phyloP scores from a whole-genome alignment of 2,888 invertebrate species.

The Noctua pronuba region DNA sequence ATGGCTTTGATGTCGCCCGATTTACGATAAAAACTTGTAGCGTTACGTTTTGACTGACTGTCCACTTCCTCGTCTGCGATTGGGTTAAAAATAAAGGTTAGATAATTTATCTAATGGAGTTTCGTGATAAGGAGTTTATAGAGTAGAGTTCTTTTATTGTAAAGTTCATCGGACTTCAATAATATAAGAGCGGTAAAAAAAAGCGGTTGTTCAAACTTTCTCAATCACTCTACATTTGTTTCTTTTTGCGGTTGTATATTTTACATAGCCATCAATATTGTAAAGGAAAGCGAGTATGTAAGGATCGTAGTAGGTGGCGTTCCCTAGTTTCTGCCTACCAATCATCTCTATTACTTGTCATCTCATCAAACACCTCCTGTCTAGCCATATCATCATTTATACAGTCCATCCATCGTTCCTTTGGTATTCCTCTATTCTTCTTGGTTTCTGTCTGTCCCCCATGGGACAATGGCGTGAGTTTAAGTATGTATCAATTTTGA shows the following conservation, averaged over 20 bases:
- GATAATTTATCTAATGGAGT: conserved; percentile 37
- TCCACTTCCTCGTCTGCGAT: conserved; percentile 59
- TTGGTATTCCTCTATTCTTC: too few species aligned
- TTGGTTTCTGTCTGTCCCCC: background rate
- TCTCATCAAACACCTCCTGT: too few species aligned
- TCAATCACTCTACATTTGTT: background rate
- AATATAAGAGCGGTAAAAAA: background rate
- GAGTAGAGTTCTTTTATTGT: background rate
- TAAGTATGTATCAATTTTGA: background rate
- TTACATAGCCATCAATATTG: background rate
- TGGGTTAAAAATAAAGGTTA: conserved; percentile 56
- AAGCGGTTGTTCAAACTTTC: background rate
- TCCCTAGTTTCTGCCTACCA: background rate
- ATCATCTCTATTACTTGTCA: too few species aligned
- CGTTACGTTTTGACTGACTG: conserved; percentile 69
- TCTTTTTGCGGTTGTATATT: background rate
- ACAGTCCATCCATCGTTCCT: too few species aligned
- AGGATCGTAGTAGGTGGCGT: background rate
- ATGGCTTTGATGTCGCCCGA: conserved; percentile 76
- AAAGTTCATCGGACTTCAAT: background rate
- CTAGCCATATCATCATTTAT: too few species aligned
- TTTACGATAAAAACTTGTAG: conserved; percentile 71
- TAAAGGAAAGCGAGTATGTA: background rate
- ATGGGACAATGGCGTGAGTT: background rate
- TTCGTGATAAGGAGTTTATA: conserved; percentile 21